Conservation (phyloP, 2,797 vertebrate species). For the Lemur catta region DNA sequence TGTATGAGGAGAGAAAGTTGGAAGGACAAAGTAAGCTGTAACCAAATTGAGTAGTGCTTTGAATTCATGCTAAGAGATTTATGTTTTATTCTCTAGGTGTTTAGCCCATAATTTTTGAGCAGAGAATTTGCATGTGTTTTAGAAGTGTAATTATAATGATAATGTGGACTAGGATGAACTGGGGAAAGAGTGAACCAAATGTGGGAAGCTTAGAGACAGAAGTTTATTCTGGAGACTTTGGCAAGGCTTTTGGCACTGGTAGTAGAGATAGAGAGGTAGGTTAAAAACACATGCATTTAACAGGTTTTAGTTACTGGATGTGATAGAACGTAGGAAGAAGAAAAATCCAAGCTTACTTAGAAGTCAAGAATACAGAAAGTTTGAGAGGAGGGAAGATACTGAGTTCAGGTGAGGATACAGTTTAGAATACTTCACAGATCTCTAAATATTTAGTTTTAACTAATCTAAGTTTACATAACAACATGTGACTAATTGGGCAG, state of each 20-base stretch:
- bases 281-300: background rate
- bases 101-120: slow-evolving; percentile 14
- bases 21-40: background rate
- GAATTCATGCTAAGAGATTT: background rate
- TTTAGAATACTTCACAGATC: background rate
- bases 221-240: background rate
- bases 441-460: background rate
- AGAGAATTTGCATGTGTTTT: background rate
- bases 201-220: background rate
- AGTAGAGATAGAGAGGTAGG: background rate
- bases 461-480: background rate
- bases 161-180: background rate
- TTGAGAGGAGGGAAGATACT: background rate
- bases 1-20: background rate
- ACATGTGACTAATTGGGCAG: background rate
- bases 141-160: background rate
- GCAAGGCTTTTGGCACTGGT: background rate
- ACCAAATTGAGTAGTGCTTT: background rate
- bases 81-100: background rate
- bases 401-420: background rate
- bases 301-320: background rate
- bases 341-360: background rate
- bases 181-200: background rate
- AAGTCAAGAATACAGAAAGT: background rate
- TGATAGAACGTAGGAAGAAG: background rate